Evolutionary conservation across 2,888 invertebrate genomes (phyloP), one percentile per base, ranked within the genome.

Genomic region (Euproctis similis): DNA sequence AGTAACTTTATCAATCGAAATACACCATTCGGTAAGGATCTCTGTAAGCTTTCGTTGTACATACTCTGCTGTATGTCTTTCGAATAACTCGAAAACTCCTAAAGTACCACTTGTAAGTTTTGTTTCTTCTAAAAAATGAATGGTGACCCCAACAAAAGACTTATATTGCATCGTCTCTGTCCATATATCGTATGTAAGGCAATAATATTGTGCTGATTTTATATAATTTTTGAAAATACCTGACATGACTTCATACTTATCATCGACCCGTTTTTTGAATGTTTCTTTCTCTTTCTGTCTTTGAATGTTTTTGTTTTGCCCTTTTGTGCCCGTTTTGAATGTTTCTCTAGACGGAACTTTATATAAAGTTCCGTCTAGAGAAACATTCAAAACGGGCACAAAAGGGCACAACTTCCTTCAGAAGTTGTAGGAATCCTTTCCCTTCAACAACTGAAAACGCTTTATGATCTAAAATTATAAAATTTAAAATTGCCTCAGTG

Each of bases 401-500:
- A 14, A 4, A 14, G 14, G 6, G 18, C 6, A n/a, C 18, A 18
- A 34, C 25, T 34, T 34, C 34, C 12, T 34, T 34, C 30, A 34
- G 26, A 12, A 34, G 26, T 21, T 34, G 30, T 21, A 30, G 12
- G 24, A 34, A 34, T 22, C 30, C 29, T 30, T 34, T 30, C 30
- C 27, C 34, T 34, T 34, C 27, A n/a, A n/a, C n/a, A n/a, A n/a
- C n/a, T n/a, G n/a, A n/a, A n/a, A n/a, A n/a, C n/a, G n/a, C n/a
- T n/a, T n/a, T n/a, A n/a, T n/a, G n/a, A n/a, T n/a, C n/a, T n/a
- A n/a, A n/a, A n/a, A n/a, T n/a, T n/a, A n/a, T n/a, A n/a, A n/a
- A n/a, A n/a, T n/a, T n/a, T n/a, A n/a, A n/a, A n/a, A n/a, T n/a
- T n/a, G n/a, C n/a, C n/a, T n/a, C n/a, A n/a, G n/a, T n/a, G n/a